Conservation (phyloP, 2,113 vertebrate genomes). For the Buteo buteo region DNA sequence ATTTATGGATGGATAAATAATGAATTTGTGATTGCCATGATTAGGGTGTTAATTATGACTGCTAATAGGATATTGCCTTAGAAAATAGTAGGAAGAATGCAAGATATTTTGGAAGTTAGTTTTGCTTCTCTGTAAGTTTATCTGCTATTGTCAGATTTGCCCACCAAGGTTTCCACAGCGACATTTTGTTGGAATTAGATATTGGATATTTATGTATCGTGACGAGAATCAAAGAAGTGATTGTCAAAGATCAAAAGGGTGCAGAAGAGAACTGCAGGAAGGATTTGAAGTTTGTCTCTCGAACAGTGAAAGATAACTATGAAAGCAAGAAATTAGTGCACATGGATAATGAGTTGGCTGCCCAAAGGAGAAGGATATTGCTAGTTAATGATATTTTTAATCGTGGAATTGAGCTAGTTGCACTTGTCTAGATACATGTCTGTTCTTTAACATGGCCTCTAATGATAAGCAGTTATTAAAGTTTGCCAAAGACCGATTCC, state of each 20-base stretch:
- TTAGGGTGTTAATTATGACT: background rate
- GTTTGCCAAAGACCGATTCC: background rate
- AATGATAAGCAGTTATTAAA: background rate
- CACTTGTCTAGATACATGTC: background rate
- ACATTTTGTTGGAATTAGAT: background rate
- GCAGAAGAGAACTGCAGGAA: background rate
- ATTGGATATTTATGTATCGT: background rate
- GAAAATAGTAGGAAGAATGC: background rate
- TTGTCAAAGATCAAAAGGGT: background rate
- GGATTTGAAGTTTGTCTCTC: background rate
- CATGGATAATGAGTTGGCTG: background rate
- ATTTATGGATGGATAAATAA: background rate
- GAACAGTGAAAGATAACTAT: background rate
- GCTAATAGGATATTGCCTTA: background rate
- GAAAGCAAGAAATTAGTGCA: background rate
- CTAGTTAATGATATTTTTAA: background rate
- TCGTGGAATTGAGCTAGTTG: background rate
- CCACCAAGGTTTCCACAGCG: background rate
- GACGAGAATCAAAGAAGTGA: background rate
- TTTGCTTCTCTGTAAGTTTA: background rate
- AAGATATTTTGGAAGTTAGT: background rate
- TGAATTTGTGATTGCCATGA: background rate
- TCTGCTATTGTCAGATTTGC: background rate
- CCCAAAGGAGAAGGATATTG: background rate
- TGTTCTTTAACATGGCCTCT: background rate